A percentile compares a stretch with the other conserved stretches of the same genome.
These are phyloP conservation scores for Pocillopora grandis DNA, from an alignment of 92 coral and sea anemone species.

Conservation along the genomic window DNA sequence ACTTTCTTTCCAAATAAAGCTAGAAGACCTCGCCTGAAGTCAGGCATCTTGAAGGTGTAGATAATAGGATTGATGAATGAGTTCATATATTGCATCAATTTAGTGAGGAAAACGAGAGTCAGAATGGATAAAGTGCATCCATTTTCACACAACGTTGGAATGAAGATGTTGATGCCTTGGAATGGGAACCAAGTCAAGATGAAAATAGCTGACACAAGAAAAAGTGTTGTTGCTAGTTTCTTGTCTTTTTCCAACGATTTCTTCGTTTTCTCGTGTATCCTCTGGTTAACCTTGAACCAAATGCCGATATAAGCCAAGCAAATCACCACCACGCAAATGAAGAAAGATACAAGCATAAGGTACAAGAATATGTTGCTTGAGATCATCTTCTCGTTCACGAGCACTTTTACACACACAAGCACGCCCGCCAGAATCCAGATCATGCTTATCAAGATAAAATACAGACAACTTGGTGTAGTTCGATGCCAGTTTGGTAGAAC, in stretches of 20 bases:
- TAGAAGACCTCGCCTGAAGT: constrained; percentile 64
- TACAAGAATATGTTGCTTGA: constrained; percentile 24
- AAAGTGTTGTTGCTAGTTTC: constrained; percentile 71
- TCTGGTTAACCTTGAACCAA: constrained; percentile 68
- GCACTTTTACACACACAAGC: constrained; percentile 45
- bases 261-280: constrained; percentile 71
- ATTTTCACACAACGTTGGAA: constrained; percentile 9
- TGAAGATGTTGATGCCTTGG: constrained; percentile 51
- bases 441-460: constrained; percentile 46
- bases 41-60: constrained; percentile 80
- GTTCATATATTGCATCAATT: constrained; percentile 72
- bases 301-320: constrained; percentile 76
- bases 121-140: constrained; percentile 1
- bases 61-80: constrained; percentile 78
- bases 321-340: constrained; percentile 59
- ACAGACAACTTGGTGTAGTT: constrained; percentile 54
- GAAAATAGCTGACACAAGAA: constrained; percentile 68
- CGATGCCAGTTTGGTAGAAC: constrained; percentile 80
- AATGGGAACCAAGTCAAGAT: constrained; percentile 80
- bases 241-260: constrained; percentile 66
- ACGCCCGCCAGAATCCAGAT: constrained; percentile 70
- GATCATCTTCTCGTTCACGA: constrained; percentile 14
- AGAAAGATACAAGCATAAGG: constrained; percentile 41
- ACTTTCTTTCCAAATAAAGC: constrained; percentile 38
- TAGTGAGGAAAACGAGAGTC: constrained; percentile 38